Base-by-base conservation (phyloP, 2,113 vertebrate species). In the Corythaixoides concolor region DNA sequence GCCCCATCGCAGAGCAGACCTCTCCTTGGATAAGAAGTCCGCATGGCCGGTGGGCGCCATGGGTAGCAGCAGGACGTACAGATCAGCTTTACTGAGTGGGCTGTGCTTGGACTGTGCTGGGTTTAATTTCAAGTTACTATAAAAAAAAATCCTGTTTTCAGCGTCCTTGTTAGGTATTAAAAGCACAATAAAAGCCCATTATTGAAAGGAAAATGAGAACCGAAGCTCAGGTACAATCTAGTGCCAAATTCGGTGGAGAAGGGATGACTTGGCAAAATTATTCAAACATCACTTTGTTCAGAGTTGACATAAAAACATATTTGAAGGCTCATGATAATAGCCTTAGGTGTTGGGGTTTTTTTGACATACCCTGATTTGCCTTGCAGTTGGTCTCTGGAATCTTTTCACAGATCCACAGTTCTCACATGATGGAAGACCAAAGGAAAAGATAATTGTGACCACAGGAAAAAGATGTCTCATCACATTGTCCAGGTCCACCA, bases 41-140 rank as follows among this genome's bases (percentile, higher is more conserved):
- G 0, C 2, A 1, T 4, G 28, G 81, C 39, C 17, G n/a, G 53
- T 35, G 66, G 83, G 49, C 0, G 0, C 75, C 1, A 1, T 5
- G 52, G 41, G 81, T 1, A 13, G 30, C 59, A 33, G 59, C 3
- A 6, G 76, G 64, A 66, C 53, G 14, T 0, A 2, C 9, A 60
- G 37, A 47, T 12, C 67, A 6, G 16, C 76, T 64, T 50, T 16
- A 14, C 35, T 0, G 1, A 64, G 37, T 53, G 50, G 84, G 22
- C 76, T 4, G 1, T 23, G 69, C 74, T 63, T 32, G 72, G 21
- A 2, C 50, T 11, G 16, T n/a, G 37, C 56, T 60, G 45, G 16
- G 3, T 32, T 69, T 32, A 30, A 32, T 20, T 59, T 32, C 28
- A 28, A 37, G 26, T 3, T 55, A 14, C 33, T 35, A 7, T 2